These are phyloP conservation scores for Eristalis arbustorum DNA, from an alignment of 2,888 invertebrate species.

Conservation along the genomic window DNA sequence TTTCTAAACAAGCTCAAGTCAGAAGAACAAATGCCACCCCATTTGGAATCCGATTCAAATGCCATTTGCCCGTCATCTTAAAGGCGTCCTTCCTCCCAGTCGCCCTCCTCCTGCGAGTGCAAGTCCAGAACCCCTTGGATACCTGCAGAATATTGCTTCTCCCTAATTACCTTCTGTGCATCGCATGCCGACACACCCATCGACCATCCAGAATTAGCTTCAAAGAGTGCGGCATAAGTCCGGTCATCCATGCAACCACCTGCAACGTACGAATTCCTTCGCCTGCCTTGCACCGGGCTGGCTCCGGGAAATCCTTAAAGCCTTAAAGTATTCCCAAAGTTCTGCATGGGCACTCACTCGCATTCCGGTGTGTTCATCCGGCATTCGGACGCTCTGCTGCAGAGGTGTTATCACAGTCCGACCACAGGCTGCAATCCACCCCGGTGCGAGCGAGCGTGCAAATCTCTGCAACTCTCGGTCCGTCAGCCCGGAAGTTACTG, in stretches of 20 bases:
- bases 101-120: too few species aligned
- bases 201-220: not conserved
- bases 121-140: too few species aligned
- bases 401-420: constrained; percentile 32
- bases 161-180: not conserved
- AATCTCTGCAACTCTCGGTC: not conserved
- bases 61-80: too few species aligned
- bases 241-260: not conserved
- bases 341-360: not conserved
- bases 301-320: constrained; percentile 22
- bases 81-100: too few species aligned
- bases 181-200: not conserved
- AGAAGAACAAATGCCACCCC: too few species aligned
- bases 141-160: not conserved
- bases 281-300: not conserved
- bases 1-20: too few species aligned
- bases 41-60: too few species aligned
- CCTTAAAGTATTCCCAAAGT: constrained; percentile 33
- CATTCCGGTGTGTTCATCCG: constrained; percentile 5
- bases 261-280: not conserved
- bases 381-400: constrained; percentile 25
- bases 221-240: not conserved
- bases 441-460: not conserved
- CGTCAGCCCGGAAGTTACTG: not conserved
- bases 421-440: constrained; percentile 1